Evolutionary conservation across 2,888 invertebrate genomes (phyloP).

Genomic region (Amphipyra berbera): DNA sequence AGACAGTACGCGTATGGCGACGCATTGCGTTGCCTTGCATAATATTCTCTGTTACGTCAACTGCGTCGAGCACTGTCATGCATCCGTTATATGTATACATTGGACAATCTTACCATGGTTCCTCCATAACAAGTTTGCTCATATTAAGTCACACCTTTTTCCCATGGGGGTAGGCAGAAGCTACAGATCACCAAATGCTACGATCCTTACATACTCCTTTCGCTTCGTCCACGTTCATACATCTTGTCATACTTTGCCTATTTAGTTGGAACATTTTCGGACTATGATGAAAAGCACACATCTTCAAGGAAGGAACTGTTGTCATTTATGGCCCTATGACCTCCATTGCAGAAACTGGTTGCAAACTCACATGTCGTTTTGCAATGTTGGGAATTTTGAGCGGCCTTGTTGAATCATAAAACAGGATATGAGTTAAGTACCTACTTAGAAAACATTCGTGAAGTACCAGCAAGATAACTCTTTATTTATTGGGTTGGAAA

Average conservation of each 20-base stretch:
- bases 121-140: slow-evolving; percentile 5
- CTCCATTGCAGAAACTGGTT: slow-evolving; percentile 45
- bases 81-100: slow-evolving; percentile 20
- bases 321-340: slow-evolving; percentile 39
- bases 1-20: slow-evolving; percentile 18
- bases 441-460: slow-evolving; percentile 4
- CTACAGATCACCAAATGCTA: no score
- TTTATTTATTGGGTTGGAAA: no score
- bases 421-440: slow-evolving; percentile 40
- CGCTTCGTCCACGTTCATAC: no score
- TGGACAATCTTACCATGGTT: slow-evolving; percentile 13
- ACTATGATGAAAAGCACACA: slow-evolving; percentile 13
- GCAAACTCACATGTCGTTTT: slow-evolving; percentile 21
- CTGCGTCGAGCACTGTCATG: slow-evolving; percentile 28
- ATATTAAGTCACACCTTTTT: no score
- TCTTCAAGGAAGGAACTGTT: slow-evolving; percentile 39
- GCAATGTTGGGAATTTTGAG: slow-evolving; percentile 41
- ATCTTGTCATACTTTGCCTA: no score
- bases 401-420: slow-evolving; percentile 34
- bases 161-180: no score
- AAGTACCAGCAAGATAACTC: background rate
- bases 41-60: slow-evolving; percentile 48
- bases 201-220: no score
- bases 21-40: slow-evolving; percentile 39
- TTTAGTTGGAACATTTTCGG: background rate